Evolutionary conservation across 2,888 invertebrate species (phyloP), one percentile per base, ranked within the genome.

Genomic region (Heliconius cydno): DNA sequence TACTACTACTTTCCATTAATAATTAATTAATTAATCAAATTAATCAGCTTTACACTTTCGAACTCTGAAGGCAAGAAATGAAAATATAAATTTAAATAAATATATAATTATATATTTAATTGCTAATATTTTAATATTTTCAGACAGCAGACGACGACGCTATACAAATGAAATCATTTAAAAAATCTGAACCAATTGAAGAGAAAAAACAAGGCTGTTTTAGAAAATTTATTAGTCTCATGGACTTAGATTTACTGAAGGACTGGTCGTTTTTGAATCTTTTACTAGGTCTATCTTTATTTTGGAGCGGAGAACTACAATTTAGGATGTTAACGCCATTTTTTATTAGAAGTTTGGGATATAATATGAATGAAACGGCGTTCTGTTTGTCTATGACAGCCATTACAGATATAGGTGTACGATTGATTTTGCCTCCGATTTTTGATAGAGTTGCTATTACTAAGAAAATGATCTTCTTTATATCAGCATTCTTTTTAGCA

Each of bases 371-470:
- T 68, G 97, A 97, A 84, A 96, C 97, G 34, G 97, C 97, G 74
- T 96, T 96, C 86, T 97, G 97, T 86, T 92, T 97, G 72, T 97
- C 97, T 12, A 96, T 97, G 87, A 97, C 97, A 57, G 97, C 97
- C 13, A 96, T 97, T 46, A 96, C 97, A 19, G 97, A 97, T 88
- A 96, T 97, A 82, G 91, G 97, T 74, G 97, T 97, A 38, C 96
- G 97, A 82, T 93, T 97, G 84, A 95, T 97, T 63, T 90, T 97
- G 84, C 97, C 97, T 46, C 97, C 97, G 25, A 96, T 97, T 85
- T 97, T 97, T 87, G 97, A 97, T 88, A 95, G 96, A 79, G 96
- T 95, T 63, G 94, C 93, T 68, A 96, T 97, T 83, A 96, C 96
- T 30, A 97, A 97, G 90, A 96, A 97, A 86, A 96, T 96, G 86